Percentiles rank a stretch among this genome's conserved stretches.
Evolutionary conservation across 2,113 vertebrate species (phyloP).

Genomic region (Saguinus imperator): DNA sequence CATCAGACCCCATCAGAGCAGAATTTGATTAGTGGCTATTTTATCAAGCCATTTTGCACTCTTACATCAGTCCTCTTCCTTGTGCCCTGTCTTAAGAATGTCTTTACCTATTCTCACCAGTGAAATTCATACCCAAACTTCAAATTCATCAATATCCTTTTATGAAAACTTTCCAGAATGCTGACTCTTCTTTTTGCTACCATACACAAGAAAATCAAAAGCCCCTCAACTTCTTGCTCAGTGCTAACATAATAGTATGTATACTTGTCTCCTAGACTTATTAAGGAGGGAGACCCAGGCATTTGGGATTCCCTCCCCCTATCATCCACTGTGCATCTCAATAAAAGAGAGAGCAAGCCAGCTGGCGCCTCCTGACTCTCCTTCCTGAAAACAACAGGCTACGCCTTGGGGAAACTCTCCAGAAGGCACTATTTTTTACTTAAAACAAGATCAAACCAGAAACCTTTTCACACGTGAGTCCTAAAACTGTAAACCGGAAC

Average conservation of each 20-base stretch:
- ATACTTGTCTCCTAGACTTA: background rate
- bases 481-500: too few relatives aligned
- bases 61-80: background rate
- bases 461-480: too few relatives aligned
- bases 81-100: background rate
- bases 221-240: background rate
- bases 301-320: too few relatives aligned
- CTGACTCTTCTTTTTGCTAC: background rate
- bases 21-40: background rate
- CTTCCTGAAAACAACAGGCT: too few relatives aligned
- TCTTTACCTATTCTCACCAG: background rate
- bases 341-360: too few relatives aligned
- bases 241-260: background rate
- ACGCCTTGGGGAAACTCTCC: too few relatives aligned
- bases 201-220: background rate
- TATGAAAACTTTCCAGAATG: background rate
- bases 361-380: too few relatives aligned
- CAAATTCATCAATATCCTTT: background rate
- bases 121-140: background rate
- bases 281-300: too few relatives aligned
- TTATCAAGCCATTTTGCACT: background rate
- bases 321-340: too few relatives aligned
- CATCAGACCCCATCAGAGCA: too few relatives aligned
- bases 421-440: too few relatives aligned
- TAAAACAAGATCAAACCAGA: too few relatives aligned